These are phyloP conservation scores for Perca flavescens DNA, from an alignment of 2,113 vertebrate genomes.

Conservation along the genomic window DNA sequence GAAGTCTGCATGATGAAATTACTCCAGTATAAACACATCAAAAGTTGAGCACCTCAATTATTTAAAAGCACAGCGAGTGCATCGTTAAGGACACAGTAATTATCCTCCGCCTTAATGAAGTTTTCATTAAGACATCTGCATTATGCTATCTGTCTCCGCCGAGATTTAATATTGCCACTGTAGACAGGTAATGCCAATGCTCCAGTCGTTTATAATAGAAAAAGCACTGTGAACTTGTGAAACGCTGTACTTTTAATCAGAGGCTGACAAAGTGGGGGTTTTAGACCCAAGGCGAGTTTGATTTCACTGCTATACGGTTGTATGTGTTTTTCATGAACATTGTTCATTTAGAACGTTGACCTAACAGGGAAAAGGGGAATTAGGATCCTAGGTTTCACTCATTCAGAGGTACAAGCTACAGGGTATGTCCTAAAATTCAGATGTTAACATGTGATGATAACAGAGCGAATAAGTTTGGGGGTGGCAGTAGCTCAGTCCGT, in stretches of 20 bases:
- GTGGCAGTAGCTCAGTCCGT: no score
- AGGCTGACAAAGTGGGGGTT: conserved; percentile 48
- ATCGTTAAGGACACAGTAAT: conserved; percentile 78
- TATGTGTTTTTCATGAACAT: conserved; percentile 30
- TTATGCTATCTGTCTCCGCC: conserved; percentile 69
- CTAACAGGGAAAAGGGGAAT: neutral
- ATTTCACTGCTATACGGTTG: conserved; percentile 35
- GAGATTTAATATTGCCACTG: conserved; percentile 70
- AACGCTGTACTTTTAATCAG: conserved; percentile 57
- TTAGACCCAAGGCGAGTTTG: conserved; percentile 23
- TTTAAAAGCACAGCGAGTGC: conserved; percentile 78
- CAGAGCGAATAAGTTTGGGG: no score
- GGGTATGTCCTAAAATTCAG: neutral
- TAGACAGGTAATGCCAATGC: conserved; percentile 55
- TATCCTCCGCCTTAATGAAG: conserved; percentile 79
- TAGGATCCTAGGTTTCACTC: neutral
- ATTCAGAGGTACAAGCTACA: neutral
- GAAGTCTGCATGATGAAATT: conserved; percentile 73
- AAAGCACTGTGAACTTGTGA: conserved; percentile 48
- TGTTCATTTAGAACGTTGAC: conserved; percentile 28
- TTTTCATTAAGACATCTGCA: conserved; percentile 83
- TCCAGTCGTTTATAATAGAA: conserved; percentile 51
- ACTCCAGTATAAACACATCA: conserved; percentile 77
- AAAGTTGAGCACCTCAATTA: conserved; percentile 80
- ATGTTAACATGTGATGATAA: neutral